Base-by-base conservation (phyloP, 2,113 vertebrate genomes). In the Steatornis caripensis region DNA sequence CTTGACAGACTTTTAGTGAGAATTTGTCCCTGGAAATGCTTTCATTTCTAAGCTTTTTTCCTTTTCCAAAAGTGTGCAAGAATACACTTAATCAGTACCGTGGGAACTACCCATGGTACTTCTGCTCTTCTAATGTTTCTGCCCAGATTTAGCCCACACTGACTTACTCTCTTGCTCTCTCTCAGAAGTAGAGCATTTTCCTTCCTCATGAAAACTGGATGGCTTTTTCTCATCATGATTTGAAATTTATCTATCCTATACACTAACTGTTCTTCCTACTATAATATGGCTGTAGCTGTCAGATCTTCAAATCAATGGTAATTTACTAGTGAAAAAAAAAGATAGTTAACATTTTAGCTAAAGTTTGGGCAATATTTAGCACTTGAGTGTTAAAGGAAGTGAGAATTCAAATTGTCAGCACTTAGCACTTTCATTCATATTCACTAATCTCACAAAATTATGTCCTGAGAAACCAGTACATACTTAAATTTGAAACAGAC, bases 401-500 rank as follows among this genome's bases (percentile, higher is more conserved):
- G 97, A 96, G 97, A 97, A 97, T 97, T 97, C 95, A 97, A 96
- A 97, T 97, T 97, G 97, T 97, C 97, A 97, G 96, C 95, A 97
- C 96, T 97, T 97, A 97, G 94, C 97, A 95, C 97, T 95, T 97
- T 96, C 96, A 96, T 97, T 97, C 97, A 96, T 97, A 97, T 97
- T 97, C 96, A 97, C 96, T 97, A 97, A 97, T 97, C 95, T 96
- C 93, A 90, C 92, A 95, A 97, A 97, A 97, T 95, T 97, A 95
- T 96, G 95, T 97, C 97, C 97, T 97, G 95, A 96, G 91, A 97
- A 97, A 97, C 91, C 90, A 29, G 95, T 89, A 93, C 93, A 97
- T 91, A 97, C 92, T 93, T 96, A 97, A 96, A 96, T 95, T 95
- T 93, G 68, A 95, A 97, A 83, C 79, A 90, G 80, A 55, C 91